Evolutionary conservation across 2,888 invertebrate genomes (phyloP), one percentile per base, ranked within the genome.

Genomic region (Plagiodera versicolora): DNA sequence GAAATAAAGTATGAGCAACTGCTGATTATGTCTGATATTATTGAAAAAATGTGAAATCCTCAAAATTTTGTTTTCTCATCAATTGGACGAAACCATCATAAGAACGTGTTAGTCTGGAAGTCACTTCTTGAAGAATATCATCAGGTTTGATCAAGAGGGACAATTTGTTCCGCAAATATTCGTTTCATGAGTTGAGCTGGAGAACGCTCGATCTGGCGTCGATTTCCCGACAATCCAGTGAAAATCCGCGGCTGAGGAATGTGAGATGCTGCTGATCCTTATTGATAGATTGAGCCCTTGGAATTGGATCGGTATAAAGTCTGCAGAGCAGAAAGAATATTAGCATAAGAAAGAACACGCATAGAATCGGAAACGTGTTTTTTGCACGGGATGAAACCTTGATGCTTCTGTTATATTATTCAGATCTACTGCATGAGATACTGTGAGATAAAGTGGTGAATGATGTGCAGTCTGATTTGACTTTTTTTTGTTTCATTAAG

Each of bases 281-380:
- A 76, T 77, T 77, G 77, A 77, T 76, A 74, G 76, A 77, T 77
- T 72, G 76, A 72, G 70, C 70, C 66, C 65, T 48, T 48, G 28
- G 53, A 48, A 49, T 49, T 48, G 48, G 51, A 46, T 28, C 35
- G 20, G 56, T 45, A 52, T 63, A 61, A 60, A 61, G 60, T 64
- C 61, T 63, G 58, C 58, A 60, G 58, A 61, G 58, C 65, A 69
- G 72, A 72, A 72, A 67, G 73, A 70, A 70, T 68, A 73, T 71
- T 72, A 70, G 69, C 72, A 72, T 72, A 64, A 69, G 71, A 71
- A 72, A 70, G 64, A 66, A 67, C 70, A 58, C 56, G 47, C 47
- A 18, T 47, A 47, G 32, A 48, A 63, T 65, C 70, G 66, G 11
- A 39, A 61, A 68, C 67, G 61, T 63, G 68, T 68, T 71, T 71